Conservation (phyloP, 2,888 invertebrate genomes). For the Hylaea fasciaria region DNA sequence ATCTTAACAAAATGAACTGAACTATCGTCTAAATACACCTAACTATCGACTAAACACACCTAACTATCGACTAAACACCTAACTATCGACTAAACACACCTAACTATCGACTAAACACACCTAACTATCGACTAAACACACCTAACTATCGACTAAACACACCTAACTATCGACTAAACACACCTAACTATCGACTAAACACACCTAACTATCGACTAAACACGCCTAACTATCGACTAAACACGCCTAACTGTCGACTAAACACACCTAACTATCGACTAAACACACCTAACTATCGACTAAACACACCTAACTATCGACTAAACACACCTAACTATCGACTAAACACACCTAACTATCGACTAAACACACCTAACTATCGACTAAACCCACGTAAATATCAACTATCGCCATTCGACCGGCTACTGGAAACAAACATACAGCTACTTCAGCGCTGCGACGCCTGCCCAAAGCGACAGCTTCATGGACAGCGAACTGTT, state of each 20-base stretch:
- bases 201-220: not conserved
- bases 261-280: not conserved
- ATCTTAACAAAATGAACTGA: no score
- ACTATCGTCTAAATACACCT: no score
- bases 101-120: no score
- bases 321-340: constrained; percentile 6
- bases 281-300: not conserved
- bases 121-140: no score
- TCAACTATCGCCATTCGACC: not conserved
- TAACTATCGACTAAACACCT: no score
- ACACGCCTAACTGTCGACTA: not conserved
- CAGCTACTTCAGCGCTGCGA: constrained; percentile 74
- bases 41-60: no score
- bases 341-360: not conserved
- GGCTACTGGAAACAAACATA: constrained; percentile 15
- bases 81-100: no score
- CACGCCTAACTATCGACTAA: not conserved
- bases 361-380: not conserved
- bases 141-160: no score
- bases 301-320: not conserved
- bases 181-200: no score
- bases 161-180: no score
- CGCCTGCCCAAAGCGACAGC: constrained; percentile 70
- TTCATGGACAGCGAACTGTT: constrained; percentile 78
- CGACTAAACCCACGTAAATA: not conserved